Evolutionary conservation across 1,140 invertebrate species (phyloP).

Genomic region (Zelostemma sp.): DNA sequence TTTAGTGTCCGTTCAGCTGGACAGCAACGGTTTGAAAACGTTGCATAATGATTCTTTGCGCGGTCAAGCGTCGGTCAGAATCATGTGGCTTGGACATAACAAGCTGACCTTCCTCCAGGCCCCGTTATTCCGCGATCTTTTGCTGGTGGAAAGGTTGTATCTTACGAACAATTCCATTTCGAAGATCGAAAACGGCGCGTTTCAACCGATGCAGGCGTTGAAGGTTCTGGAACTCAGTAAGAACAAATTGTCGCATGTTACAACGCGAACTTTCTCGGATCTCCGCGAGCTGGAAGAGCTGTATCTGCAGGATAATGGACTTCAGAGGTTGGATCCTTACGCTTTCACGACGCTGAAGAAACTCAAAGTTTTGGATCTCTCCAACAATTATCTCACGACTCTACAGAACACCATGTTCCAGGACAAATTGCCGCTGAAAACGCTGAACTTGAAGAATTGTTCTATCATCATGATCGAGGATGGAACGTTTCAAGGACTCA

Average conservation of each 20-base stretch:
- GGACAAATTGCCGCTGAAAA: conserved; percentile 72
- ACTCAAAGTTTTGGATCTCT: conserved; percentile 74
- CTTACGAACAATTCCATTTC: conserved; percentile 86
- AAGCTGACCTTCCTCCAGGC: conserved; percentile 79
- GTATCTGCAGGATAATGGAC: conserved; percentile 74
- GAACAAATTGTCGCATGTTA: conserved; percentile 82
- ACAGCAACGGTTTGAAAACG: conserved; percentile 82
- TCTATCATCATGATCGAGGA: conserved; percentile 75
- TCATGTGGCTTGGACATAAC: conserved; percentile 91
- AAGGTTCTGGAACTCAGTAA: conserved; percentile 84
- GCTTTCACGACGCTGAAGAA: conserved; percentile 74
- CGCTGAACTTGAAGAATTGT: conserved; percentile 74
- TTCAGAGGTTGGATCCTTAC: conserved; percentile 72
- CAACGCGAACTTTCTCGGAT: conserved; percentile 77
- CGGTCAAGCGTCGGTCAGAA: conserved; percentile 84
- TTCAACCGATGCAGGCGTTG: conserved; percentile 80
- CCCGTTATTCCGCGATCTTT: conserved; percentile 81
- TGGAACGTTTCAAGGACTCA: conserved; percentile 76
- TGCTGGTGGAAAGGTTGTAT: conserved; percentile 82
- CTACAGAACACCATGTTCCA: conserved; percentile 75
- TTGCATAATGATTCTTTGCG: conserved; percentile 84
- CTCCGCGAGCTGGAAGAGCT: conserved; percentile 78
- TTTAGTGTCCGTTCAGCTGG: conserved; percentile 87
- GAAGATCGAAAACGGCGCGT: conserved; percentile 83
- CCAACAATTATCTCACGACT: conserved; percentile 73